Evolutionary conservation across 2,888 invertebrate species (phyloP).

Genomic region (Limulus polyphemus): DNA sequence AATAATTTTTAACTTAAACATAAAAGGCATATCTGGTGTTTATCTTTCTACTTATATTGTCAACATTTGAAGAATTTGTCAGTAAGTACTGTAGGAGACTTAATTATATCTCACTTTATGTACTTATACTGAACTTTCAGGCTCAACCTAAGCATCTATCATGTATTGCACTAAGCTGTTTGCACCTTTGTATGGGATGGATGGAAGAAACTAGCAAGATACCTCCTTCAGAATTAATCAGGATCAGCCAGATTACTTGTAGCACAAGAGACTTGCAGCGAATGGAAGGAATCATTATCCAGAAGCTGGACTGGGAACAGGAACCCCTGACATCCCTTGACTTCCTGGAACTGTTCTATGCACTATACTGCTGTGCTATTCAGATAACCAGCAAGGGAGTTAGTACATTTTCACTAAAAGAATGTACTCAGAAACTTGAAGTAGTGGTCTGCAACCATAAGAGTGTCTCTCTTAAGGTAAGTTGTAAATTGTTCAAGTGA

Average conservation of each 20-base stretch:
- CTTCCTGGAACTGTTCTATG: background rate
- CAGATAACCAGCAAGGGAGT: background rate
- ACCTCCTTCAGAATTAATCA: background rate
- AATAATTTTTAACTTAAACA: too few relatives aligned
- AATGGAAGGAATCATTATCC: background rate
- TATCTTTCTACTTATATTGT: too few relatives aligned
- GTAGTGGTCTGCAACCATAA: constrained; percentile 2
- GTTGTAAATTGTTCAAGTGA: background rate
- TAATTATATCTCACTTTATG: too few relatives aligned
- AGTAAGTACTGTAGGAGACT: too few relatives aligned
- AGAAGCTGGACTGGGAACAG: background rate
- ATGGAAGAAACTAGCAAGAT: background rate
- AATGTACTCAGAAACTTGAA: background rate
- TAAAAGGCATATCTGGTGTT: too few relatives aligned
- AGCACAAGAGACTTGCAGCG: background rate
- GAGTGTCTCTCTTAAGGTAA: background rate
- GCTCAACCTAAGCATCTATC: constrained; percentile 1
- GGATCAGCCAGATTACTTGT: background rate
- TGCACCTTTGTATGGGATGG: background rate
- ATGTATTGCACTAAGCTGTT: constrained; percentile 1
- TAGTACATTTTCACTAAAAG: background rate
- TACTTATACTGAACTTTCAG: background rate
- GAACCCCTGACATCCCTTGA: background rate
- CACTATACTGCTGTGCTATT: background rate
- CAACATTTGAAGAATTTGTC: too few relatives aligned